Evolutionary conservation across 2,113 vertebrate genomes (phyloP).

Genomic region (Pangasianodon gigas): DNA sequence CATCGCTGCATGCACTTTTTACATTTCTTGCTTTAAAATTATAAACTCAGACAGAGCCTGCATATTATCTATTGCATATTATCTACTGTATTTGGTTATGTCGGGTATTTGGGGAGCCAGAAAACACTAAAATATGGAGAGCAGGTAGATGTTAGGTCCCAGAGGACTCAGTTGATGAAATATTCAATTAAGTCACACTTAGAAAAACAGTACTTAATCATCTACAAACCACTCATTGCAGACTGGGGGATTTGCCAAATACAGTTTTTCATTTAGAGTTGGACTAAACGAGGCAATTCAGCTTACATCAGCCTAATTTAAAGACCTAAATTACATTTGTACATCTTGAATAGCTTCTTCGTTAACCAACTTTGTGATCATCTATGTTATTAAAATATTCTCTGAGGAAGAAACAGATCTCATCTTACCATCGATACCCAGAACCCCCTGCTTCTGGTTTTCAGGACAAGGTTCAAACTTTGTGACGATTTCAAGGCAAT

Average conservation of each 20-base stretch:
- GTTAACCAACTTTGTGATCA: background rate
- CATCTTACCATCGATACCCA: constrained; percentile 92
- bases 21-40: background rate
- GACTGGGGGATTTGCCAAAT: constrained; percentile 7
- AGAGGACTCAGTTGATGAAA: background rate
- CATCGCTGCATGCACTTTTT: background rate
- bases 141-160: background rate
- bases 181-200: background rate
- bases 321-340: background rate
- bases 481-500: constrained; percentile 85
- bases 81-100: background rate
- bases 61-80: background rate
- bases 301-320: background rate
- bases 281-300: background rate
- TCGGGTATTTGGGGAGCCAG: background rate
- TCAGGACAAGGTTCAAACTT: constrained; percentile 94
- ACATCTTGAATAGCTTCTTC: background rate
- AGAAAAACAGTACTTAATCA: constrained; percentile 6
- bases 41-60: background rate
- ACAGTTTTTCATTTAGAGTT: background rate
- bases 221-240: background rate
- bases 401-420: background rate
- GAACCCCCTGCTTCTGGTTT: constrained; percentile 83
- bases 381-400: constrained; percentile 10
- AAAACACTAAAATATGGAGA: background rate